phyloP scores from a whole-genome alignment of 2,113 vertebrate genomes.

The Albula goreensis region DNA sequence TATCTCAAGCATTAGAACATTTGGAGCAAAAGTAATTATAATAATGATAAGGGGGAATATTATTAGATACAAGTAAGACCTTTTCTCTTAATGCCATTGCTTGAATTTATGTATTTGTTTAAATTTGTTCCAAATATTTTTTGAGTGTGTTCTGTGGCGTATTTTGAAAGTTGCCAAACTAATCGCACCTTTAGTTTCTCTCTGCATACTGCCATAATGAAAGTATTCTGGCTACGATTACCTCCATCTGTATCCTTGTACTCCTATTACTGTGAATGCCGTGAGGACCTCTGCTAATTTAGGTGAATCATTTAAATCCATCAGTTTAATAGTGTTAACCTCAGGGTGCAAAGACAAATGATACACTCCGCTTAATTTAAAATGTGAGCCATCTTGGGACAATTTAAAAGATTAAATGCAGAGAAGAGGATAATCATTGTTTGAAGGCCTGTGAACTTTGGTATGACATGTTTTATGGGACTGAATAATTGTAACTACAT shows the following conservation, averaged over 20 bases:
- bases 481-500: too few relatives aligned
- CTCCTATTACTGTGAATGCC: neutral
- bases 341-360: neutral
- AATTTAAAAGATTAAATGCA: neutral
- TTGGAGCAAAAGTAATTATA: too few relatives aligned
- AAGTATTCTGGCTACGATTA: neutral
- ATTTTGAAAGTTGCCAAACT: neutral
- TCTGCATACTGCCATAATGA: neutral
- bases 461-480: neutral
- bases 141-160: neutral
- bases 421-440: neutral
- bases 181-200: neutral
- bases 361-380: neutral
- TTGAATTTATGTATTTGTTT: too few relatives aligned
- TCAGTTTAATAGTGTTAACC: conserved; percentile 7
- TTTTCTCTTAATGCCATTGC: too few relatives aligned
- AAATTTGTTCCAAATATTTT: too few relatives aligned
- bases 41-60: neutral
- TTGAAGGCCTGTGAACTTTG: neutral
- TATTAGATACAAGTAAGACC: too few relatives aligned
- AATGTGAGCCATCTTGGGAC: neutral
- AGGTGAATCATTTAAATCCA: conserved; percentile 5
- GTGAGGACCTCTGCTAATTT: neutral
- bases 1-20: too few relatives aligned
- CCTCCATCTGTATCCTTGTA: neutral